Evolutionary conservation across 2,113 vertebrate genomes (phyloP).

Genomic region (Danionella cerebrum): DNA sequence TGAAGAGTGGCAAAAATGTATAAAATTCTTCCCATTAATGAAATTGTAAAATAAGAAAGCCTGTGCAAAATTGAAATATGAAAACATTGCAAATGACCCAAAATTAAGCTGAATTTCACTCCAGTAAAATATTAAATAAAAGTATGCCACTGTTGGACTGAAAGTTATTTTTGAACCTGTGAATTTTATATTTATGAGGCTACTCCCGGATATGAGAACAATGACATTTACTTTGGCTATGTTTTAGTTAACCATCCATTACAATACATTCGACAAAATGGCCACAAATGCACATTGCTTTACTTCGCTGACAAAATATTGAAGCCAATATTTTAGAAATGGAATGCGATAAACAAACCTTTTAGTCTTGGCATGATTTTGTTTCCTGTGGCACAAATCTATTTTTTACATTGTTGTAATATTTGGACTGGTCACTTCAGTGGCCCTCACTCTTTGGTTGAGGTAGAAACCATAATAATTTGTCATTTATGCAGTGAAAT

Average conservation of each 20-base stretch:
- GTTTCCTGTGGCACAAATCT: not conserved
- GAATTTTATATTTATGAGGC: conserved; percentile 36
- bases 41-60: no score
- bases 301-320: conserved; percentile 22
- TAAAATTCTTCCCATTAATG: no score
- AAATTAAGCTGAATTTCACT: no score
- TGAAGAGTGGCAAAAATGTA: no score
- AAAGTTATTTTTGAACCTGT: conserved; percentile 9
- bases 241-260: conserved; percentile 53
- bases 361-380: not conserved
- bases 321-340: conserved; percentile 11
- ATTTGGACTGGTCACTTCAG: not conserved
- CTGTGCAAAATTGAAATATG: no score
- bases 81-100: no score
- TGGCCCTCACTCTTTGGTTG: not conserved
- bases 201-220: conserved; percentile 51
- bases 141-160: not conserved
- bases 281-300: conserved; percentile 26
- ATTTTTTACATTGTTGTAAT: not conserved
- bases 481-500: not conserved
- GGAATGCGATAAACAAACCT: conserved; percentile 14
- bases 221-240: conserved; percentile 68
- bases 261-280: conserved; percentile 38
- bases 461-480: not conserved
- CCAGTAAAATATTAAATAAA: no score